Base-by-base conservation (phyloP, 2,113 vertebrate species). In the Aegypius monachus region DNA sequence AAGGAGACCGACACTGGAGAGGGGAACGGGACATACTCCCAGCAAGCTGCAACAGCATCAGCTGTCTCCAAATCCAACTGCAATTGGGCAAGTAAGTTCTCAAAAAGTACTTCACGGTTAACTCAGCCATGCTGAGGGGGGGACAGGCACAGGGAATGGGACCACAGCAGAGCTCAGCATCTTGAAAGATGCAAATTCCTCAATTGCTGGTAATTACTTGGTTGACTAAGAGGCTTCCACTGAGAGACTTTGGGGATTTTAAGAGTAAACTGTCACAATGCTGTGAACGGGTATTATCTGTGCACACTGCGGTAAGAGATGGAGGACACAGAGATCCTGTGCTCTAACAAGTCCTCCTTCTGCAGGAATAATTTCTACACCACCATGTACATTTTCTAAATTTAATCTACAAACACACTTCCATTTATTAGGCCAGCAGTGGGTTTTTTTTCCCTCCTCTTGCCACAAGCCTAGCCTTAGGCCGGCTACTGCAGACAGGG, bases 401-500 rank as follows among this genome's bases (percentile, higher is more conserved):
- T 97, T 93, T 89, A 94, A 96, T 34, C 68, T 82, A n/a, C 50
- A 68, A 34, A 83, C 38, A 13, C 38, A 31, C 38, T 96, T 86
- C 56, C 72, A 82, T 94, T 94, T 97, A 96, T 95, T 95, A 97
- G 95, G 88, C 36, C 86, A 94, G 93, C 86, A 66, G 62, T 71
- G 50, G 2, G 36, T 36, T 36, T 11, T 95, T 59, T 93, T 68
- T 63, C 11, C 23, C 67, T 86, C 74, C 56, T 85, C 70, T 95
- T 90, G 82, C 94, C 96, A 96, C 79, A 45, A 95, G 94, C 93
- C 94, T 84, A 95, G 97, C 97, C 97, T 56, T 52, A 34, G 95
- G 96, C 90, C 91, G 96, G 95, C 88, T 95, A 97, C 97, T 97
- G 97, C 81, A 84, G 93, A 95, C 94, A 83, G 94, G 92, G 82